Conservation (phyloP, 1,140 invertebrate species). For the Bombus fervidus region DNA sequence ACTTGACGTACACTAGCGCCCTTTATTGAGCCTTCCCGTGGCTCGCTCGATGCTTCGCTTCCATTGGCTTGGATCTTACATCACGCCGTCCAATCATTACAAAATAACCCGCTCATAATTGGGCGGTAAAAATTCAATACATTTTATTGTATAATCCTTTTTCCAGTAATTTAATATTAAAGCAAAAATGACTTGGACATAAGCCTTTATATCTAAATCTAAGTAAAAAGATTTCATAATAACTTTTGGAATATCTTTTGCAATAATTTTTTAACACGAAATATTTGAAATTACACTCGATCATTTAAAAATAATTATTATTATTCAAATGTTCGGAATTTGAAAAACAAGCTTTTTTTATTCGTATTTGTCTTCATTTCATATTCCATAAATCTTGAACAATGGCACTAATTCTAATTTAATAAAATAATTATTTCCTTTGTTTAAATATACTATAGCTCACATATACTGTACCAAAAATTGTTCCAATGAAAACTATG, state of each 20-base stretch:
- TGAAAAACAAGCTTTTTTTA: neutral
- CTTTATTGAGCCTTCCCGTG: conserved; percentile 74
- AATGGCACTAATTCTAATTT: neutral
- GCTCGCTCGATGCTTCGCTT: conserved; percentile 11
- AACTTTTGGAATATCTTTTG: neutral
- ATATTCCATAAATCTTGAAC: neutral
- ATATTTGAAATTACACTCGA: neutral
- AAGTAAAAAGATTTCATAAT: neutral
- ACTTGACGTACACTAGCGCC: conserved; percentile 77
- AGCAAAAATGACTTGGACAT: neutral
- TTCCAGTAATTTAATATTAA: neutral
- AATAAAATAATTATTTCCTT: neutral
- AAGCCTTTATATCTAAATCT: neutral
- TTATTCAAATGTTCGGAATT: neutral
- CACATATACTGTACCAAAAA: neutral
- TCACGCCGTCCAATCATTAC: conserved; percentile 15
- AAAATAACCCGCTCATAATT: neutral
- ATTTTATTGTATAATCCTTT: neutral
- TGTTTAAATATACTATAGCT: neutral
- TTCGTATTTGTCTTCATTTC: neutral
- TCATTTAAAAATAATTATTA: neutral
- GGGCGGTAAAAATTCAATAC: conserved; percentile 28
- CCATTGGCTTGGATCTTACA: conserved; percentile 33
- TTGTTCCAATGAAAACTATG: neutral
- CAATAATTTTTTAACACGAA: neutral